These are phyloP conservation scores for Phenganax stokvisi DNA, from an alignment of 92 coral and sea anemone species.

Conservation along the genomic window DNA sequence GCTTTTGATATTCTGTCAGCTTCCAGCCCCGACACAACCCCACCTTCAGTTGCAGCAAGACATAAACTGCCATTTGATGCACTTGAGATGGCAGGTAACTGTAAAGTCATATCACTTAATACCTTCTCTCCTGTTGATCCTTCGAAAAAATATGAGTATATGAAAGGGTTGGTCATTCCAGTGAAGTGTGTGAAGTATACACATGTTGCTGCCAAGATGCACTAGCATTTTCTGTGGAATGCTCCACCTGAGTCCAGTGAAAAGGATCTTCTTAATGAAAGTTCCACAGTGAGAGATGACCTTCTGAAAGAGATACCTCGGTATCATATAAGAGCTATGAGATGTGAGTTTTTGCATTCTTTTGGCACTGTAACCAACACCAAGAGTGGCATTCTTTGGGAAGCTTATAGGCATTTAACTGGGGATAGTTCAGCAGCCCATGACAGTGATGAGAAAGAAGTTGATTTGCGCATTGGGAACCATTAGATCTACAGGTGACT, in stretches of 20 bases:
- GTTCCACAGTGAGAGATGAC: constrained; percentile 14
- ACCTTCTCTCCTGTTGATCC: too few species aligned
- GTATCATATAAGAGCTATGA: constrained; percentile 34
- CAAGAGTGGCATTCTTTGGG: constrained; percentile 41
- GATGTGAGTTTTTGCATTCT: constrained; percentile 31
- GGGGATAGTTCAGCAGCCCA: constrained; percentile 21
- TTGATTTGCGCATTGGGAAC: neutral
- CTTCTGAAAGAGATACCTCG: constrained; percentile 37
- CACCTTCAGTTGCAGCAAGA: too few species aligned
- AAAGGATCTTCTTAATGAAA: constrained; percentile 15
- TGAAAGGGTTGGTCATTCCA: constrained; percentile 18
- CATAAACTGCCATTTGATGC: too few species aligned
- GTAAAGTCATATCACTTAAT: too few species aligned
- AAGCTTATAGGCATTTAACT: constrained; percentile 43
- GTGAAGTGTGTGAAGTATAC: constrained; percentile 25
- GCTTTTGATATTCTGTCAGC: too few species aligned
- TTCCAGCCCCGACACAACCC: too few species aligned
- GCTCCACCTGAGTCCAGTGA: constrained; percentile 11
- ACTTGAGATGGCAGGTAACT: too few species aligned
- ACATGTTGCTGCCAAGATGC: constrained; percentile 15
- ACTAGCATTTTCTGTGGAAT: constrained; percentile 32
- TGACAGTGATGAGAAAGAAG: constrained; percentile 13
- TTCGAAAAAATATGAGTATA: too few species aligned
- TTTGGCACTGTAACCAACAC: constrained; percentile 35
- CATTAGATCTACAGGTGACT: too few species aligned